Evolutionary conservation across 2,797 vertebrate genomes (phyloP).

Genomic region (Urocyon cinereoargenteus): DNA sequence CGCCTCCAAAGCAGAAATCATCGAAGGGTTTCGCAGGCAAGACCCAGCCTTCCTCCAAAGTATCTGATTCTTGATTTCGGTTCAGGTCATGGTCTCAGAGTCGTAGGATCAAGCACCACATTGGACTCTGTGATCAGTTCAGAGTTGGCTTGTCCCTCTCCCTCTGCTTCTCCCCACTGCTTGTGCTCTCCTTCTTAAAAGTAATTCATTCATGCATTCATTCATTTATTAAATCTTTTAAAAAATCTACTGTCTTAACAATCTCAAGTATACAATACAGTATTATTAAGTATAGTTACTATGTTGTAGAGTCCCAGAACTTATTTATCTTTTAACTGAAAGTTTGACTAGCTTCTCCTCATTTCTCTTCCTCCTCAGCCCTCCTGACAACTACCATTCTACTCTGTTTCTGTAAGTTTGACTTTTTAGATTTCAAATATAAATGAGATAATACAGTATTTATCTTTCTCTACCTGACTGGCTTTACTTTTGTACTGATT

Average conservation of each 20-base stretch:
- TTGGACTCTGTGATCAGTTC: too few relatives aligned
- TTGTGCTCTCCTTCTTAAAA: too few relatives aligned
- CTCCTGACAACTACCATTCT: neutral
- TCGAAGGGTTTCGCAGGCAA: fast-evolving
- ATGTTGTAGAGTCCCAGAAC: neutral
- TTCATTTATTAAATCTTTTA: too few relatives aligned
- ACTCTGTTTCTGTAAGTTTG: neutral
- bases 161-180: too few relatives aligned
- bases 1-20: neutral
- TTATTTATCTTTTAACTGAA: neutral
- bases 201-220: too few relatives aligned
- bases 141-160: too few relatives aligned
- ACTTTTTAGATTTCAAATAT: neutral
- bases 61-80: too few relatives aligned
- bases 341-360: neutral
- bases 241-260: neutral
- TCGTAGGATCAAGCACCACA: too few relatives aligned
- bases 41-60: fast-evolving
- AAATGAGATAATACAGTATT: neutral
- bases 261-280: neutral
- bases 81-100: too few relatives aligned
- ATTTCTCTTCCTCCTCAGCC: neutral
- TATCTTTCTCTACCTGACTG: neutral
- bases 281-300: neutral
- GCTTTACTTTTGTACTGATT: neutral